These are phyloP conservation scores for Phorcus lineatus DNA, from an alignment of 2,888 invertebrate genomes.

Conservation along the genomic window DNA sequence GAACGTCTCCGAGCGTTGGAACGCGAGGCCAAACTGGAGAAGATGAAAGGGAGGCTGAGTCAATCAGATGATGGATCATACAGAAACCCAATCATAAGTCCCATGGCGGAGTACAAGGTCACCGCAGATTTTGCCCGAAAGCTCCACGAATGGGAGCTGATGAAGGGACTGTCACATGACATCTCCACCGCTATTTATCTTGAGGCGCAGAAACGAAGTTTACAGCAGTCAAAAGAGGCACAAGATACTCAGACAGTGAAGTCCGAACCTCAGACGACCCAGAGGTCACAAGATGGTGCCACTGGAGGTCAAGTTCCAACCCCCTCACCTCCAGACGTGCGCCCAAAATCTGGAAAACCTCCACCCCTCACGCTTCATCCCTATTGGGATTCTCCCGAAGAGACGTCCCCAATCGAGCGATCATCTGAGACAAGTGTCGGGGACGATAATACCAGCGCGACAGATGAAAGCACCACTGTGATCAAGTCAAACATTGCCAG, in stretches of 20 bases:
- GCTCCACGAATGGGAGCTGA: constrained; percentile 88
- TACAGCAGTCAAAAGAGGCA: constrained; percentile 33
- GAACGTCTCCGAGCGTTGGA: constrained; percentile 82
- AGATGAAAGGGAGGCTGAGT: constrained; percentile 80
- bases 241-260: constrained; percentile 29
- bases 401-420: constrained; percentile 58
- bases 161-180: constrained; percentile 53
- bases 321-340: background rate
- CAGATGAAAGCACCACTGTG: constrained; percentile 46
- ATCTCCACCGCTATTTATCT: constrained; percentile 56
- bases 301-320: background rate
- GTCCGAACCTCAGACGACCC: constrained; percentile 36
- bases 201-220: constrained; percentile 54
- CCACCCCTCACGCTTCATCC: constrained; percentile 60
- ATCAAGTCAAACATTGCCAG: constrained; percentile 63
- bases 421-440: constrained; percentile 59
- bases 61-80: constrained; percentile 82
- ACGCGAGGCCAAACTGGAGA: constrained; percentile 81
- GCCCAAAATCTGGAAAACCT: constrained; percentile 43
- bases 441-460: constrained; percentile 47
- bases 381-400: constrained; percentile 63
- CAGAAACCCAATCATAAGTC: constrained; percentile 82
- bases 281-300: constrained; percentile 39
- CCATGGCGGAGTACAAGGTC: constrained; percentile 78
- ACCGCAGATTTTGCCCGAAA: constrained; percentile 92